Evolutionary conservation across 2,888 invertebrate species (phyloP).

Genomic region (Caenorhabditis sp.): DNA sequence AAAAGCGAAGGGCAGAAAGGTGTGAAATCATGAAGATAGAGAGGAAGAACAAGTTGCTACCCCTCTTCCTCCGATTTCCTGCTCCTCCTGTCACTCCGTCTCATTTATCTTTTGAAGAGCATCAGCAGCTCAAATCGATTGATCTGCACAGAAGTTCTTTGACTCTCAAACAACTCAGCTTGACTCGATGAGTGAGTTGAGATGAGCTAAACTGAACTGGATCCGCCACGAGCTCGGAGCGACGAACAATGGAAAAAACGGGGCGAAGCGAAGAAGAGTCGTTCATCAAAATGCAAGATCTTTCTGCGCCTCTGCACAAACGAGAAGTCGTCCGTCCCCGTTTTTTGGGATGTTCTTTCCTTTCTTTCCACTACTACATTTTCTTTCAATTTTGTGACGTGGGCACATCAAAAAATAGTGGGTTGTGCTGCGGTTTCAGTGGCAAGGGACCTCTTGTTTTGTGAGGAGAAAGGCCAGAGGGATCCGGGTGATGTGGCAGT

Average conservation of each 20-base stretch:
- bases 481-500: not conserved
- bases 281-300: slow-evolving; percentile 59
- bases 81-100: slow-evolving; percentile 29
- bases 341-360: slow-evolving; percentile 29
- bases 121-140: slow-evolving; percentile 34
- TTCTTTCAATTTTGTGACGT: slow-evolving; percentile 27
- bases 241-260: slow-evolving; percentile 1
- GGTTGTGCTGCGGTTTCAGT: not conserved
- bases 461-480: not conserved
- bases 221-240: too few species aligned
- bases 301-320: slow-evolving; percentile 58
- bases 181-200: slow-evolving; percentile 3
- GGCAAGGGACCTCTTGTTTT: slow-evolving; percentile 12
- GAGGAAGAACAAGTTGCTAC: slow-evolving; percentile 14
- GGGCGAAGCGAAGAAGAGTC: slow-evolving; percentile 23
- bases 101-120: slow-evolving; percentile 49
- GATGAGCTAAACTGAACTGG: too few species aligned
- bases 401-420: slow-evolving; percentile 14
- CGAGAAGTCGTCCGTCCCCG: slow-evolving; percentile 7
- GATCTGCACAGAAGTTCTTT: slow-evolving; percentile 27
- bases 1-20: slow-evolving; percentile 15
- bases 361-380: too few species aligned
- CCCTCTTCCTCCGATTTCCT: slow-evolving; percentile 20
- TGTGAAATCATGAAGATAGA: slow-evolving; percentile 36
- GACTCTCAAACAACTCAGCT: not conserved